Evolutionary conservation across 1,140 invertebrate genomes (phyloP), one percentile per base, ranked within the genome.

Genomic region (Littorina saxatilis): DNA sequence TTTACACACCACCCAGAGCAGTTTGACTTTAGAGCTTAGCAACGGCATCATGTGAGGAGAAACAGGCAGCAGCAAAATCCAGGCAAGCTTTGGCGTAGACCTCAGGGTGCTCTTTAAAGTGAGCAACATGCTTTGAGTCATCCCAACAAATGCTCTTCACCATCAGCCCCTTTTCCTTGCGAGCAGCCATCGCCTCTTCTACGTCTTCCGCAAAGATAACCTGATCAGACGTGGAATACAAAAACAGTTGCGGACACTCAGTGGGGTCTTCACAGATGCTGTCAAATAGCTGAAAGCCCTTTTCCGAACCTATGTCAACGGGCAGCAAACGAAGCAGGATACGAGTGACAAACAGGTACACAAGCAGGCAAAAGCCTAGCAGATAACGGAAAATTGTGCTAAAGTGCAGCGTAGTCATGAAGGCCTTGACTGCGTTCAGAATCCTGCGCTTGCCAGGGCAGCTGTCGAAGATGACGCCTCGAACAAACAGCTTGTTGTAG

Each of bases 401-500:
- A 40, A 86, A 81, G 92, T 91, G 55, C 89, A 92, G 84, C 92
- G 93, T 75, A 92, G 93, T 17, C 93, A 88, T 87, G 82, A 89
- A 91, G 2, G 95, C 95, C 83, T 92, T 91, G 82, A 94, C 94
- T 17, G 95, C 90, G 20, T 93, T 93, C 7, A 91, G 84, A 29
- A 95, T 86, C 70, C 94, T 93, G 58, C 95, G 91, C 86, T 95
- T 94, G 0, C 95, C 95, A 0, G 95, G 95, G 15, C 94, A 94
- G 76, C 95, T 96, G 88, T 96, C 96, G 87, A 96, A 96, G 75
- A 96, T 95, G 2, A 95, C 94, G 17, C 96, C 96, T 84, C 94
- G 94, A 3, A 96, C 93, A 91, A 95, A 84, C 47, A 93, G 91
- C 58, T 92, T 93, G n/a, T 85, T 82, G 40, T 83, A 84, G 70